Base-by-base conservation (phyloP, 2,888 invertebrate species). In the Acanthoscelides obtectus region DNA sequence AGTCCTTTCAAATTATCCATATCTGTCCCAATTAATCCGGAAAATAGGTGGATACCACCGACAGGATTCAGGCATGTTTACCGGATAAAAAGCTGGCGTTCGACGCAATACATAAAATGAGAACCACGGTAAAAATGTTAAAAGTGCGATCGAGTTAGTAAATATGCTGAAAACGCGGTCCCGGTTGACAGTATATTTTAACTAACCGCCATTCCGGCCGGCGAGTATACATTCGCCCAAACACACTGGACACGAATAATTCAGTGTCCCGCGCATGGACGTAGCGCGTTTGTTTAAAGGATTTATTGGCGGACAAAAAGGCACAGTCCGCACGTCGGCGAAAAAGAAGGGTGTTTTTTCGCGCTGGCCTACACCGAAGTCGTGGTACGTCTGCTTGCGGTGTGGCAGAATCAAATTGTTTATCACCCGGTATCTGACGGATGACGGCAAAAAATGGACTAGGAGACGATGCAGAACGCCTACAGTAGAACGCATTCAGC, bases 201-300 rank as follows among this genome's bases (percentile, higher is more conserved):
- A 83, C 82, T 83, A 82, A 80, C 79, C 77, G 80, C 77, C 80
- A 80, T 81, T 80, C 80, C 81, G 80, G 80, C 80, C 81, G 80
- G 80, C 78, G 81, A 81, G 83, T 83, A 83, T 82, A 84, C 84
- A 84, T 83, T 83, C 82, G 79, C 77, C 79, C 81, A 81, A 83
- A 83, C 84, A 83, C 81, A 82, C 79, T 79, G 80, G 83, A 84
- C 83, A 84, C 83, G 83, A 84, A 85, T 85, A 84, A 84, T 84
- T 84, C 84, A 84, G 81, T 64, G 73, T 70, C 72, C 79, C 79
- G 82, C 4, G 22, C 22, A 66, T 22, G 22, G 66, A 66, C 45
- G 45, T 45, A 45, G 45, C 45, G 45, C 45, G 45, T 45, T 45
- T 45, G 45, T 45, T 45, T 45, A 45, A 45, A 45, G 45, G 45